Evolutionary conservation across 2,888 invertebrate species (phyloP).

Genomic region (Spodoptera littoralis): DNA sequence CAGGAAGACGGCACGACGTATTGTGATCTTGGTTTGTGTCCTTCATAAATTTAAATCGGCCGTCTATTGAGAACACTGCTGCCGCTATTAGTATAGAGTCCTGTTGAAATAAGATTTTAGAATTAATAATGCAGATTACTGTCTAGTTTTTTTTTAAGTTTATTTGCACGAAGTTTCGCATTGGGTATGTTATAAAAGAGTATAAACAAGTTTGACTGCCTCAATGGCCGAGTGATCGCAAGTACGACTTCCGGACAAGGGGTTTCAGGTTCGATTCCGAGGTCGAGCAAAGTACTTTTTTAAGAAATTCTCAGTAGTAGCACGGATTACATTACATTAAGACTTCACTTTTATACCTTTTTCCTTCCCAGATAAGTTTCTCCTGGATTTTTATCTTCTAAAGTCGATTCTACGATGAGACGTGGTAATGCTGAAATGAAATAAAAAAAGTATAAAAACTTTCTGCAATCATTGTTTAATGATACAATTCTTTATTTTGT

Average conservation of each 20-base stretch:
- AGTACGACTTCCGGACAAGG: no score
- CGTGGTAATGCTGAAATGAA: conserved; percentile 65
- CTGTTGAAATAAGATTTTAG: conserved; percentile 53
- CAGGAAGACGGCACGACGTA: conserved; percentile 65
- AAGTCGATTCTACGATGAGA: conserved; percentile 60
- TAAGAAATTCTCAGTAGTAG: no score
- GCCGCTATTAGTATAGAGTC: conserved; percentile 60
- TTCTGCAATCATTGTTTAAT: not conserved
- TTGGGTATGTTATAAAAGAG: no score
- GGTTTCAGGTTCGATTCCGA: no score
- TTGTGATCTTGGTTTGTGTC: conserved; percentile 42
- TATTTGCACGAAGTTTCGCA: no score
- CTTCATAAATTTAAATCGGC: conserved; percentile 65
- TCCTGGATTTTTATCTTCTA: conserved; percentile 63
- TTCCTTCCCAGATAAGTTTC: conserved; percentile 61
- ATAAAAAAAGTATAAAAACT: not conserved
- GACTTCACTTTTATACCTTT: conserved; percentile 22
- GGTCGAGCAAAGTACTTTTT: no score
- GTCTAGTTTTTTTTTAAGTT: no score
- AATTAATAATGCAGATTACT: no score
- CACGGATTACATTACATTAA: no score
- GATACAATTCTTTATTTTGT: no score
- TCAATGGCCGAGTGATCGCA: no score
- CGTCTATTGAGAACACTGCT: conserved; percentile 64
- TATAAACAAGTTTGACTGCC: no score